Base-by-base conservation (phyloP, 2,797 vertebrate genomes). In the Crocidura indochinensis region DNA sequence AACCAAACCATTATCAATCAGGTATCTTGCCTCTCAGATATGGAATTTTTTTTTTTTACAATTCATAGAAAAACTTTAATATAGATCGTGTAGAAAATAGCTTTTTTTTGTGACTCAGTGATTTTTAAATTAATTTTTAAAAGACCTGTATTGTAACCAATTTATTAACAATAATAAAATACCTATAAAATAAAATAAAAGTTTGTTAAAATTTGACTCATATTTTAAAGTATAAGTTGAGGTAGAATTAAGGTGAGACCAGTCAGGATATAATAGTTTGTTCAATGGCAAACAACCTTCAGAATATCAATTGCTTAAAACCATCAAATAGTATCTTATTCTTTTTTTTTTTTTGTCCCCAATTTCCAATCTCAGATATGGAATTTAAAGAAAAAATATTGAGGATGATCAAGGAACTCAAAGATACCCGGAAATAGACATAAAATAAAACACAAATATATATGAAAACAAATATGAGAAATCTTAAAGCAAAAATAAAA, bases 31-130 rank as follows among this genome's bases (percentile, higher is more conserved):
- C n/a, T n/a, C n/a, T n/a, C n/a, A n/a, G n/a, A n/a, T n/a, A n/a
- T n/a, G n/a, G n/a, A n/a, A n/a, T n/a, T n/a, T n/a, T n/a, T n/a
- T n/a, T n/a, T n/a, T n/a, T n/a, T n/a, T 84, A 6, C 44, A 85
- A 93, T 77, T 77, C 84, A 85, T 49, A 82, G 29, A 56, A 84
- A 87, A 87, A 53, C 56, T 46, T 91, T 44, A 64, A 44, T 6
- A 27, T n/a, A 26, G 53, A 71, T 84, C 27, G 64, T 88, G 1
- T 67, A 62, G 26, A 51, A 67, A 76, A 56, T 56, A 80, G n/a
- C 49, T 79, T 74, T 78, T 47, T 76, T 68, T 6, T n/a, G 2
- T 81, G 80, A 72, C n/a, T 87, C 26, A 72, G 49, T 91, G 47
- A 84, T 88, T 91, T 67, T 80, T 84, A 84, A 44, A 51, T 76